phyloP scores from a whole-genome alignment of 2,113 vertebrate genomes.

The Zosterops pallidus region DNA sequence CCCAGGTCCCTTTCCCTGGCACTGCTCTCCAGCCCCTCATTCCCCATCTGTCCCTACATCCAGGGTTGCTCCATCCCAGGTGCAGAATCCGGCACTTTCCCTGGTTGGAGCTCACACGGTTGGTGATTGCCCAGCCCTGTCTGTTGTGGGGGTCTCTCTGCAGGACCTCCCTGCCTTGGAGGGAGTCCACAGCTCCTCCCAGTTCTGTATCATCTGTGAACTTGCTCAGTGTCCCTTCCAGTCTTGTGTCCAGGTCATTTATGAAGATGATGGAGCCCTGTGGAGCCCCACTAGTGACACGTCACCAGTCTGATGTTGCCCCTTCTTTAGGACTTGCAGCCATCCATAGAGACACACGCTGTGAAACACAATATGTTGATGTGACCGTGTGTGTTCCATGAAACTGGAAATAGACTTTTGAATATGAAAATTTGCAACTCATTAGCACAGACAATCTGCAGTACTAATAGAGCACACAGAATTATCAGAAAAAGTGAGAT shows the following conservation, averaged over 20 bases:
- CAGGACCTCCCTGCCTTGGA: neutral
- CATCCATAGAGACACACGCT: neutral
- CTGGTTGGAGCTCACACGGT: fast-evolving
- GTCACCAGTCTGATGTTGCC: neutral
- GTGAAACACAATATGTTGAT: neutral
- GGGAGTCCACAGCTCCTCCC: neutral
- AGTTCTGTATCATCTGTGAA: neutral
- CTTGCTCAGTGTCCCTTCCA: neutral
- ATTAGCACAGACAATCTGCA: neutral
- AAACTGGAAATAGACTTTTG: neutral
- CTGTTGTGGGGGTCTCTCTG: neutral
- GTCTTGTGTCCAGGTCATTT: neutral
- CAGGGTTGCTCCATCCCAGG: neutral
- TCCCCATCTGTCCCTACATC: neutral
- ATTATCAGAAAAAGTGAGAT: neutral
- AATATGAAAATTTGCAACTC: neutral
- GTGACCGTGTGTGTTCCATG: neutral
- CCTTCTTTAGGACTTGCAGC: neutral
- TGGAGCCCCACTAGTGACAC: no score
- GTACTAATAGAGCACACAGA: neutral
- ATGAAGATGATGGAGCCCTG: neutral
- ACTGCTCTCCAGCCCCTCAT: neutral
- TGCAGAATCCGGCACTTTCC: neutral
- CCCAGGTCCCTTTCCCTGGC: neutral
- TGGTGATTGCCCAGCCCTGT: neutral